These are phyloP conservation scores for Cyprinella venusta DNA, from an alignment of 2,797 vertebrate genomes.

Conservation along the genomic window DNA sequence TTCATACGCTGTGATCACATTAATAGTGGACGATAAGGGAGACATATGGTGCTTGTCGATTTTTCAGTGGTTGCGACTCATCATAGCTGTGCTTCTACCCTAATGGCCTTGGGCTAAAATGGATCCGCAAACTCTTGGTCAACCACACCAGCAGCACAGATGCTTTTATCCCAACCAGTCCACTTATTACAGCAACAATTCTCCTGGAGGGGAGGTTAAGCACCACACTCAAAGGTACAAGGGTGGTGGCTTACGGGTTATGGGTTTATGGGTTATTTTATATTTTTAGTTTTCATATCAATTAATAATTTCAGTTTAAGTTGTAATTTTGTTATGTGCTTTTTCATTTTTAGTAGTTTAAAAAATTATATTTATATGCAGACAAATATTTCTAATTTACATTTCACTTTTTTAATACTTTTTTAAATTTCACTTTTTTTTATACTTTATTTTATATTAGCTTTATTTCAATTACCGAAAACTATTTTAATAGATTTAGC, in stretches of 20 bases:
- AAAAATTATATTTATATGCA: too few relatives aligned
- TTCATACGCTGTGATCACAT: constrained; percentile 63
- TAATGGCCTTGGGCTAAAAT: constrained; percentile 74
- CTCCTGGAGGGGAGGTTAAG: neutral
- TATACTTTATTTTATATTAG: neutral
- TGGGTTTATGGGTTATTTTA: neutral
- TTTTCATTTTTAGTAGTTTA: neutral
- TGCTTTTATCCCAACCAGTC: constrained; percentile 30
- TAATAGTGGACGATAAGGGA: constrained; percentile 65
- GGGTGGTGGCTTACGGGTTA: neutral
- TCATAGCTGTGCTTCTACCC: constrained; percentile 57
- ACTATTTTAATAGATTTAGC: neutral
- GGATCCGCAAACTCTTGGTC: constrained; percentile 58
- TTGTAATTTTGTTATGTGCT: neutral
- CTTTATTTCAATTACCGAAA: neutral
- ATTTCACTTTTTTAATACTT: too few relatives aligned
- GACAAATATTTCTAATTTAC: neutral
- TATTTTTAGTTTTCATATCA: neutral
- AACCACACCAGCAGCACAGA: neutral
- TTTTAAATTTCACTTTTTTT: too few relatives aligned
- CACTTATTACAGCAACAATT: constrained; percentile 12
- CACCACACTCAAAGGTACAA: neutral
- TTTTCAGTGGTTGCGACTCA: constrained; percentile 62
- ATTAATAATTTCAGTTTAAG: neutral
- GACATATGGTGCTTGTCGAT: constrained; percentile 71